phyloP scores from a whole-genome alignment of 2,113 vertebrate species.

The Gallinago undulata region DNA sequence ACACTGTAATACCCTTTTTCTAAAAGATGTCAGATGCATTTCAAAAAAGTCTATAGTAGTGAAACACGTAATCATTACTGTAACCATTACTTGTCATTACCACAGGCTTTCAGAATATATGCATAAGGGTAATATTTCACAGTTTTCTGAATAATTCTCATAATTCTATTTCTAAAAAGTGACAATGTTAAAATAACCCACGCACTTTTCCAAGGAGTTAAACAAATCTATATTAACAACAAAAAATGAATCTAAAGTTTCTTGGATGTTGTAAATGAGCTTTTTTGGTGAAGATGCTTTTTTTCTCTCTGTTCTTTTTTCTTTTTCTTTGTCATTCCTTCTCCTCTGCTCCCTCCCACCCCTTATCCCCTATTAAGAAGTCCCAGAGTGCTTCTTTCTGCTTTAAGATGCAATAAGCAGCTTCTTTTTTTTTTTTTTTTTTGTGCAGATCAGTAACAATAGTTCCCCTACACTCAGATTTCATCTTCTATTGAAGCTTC shows the following conservation, averaged over 20 bases:
- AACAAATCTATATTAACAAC: background rate
- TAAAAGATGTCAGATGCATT: background rate
- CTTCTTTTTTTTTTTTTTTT: background rate
- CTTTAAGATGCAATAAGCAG: background rate
- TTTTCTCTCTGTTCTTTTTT: background rate
- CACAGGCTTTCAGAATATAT: background rate
- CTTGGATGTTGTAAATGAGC: background rate
- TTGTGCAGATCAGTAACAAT: background rate
- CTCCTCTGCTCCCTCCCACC: background rate
- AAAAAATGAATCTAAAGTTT: background rate
- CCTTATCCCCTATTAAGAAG: too few species aligned
- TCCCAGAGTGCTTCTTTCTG: background rate
- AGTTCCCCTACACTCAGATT: background rate
- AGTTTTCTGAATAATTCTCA: background rate
- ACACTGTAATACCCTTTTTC: background rate
- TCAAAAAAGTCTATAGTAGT: background rate
- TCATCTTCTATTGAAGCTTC: background rate
- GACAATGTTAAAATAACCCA: background rate
- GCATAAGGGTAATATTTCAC: background rate
- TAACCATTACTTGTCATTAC: background rate
- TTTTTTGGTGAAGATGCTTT: background rate
- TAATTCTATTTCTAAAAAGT: background rate
- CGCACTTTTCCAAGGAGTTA: background rate
- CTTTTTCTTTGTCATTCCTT: background rate
- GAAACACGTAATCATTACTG: fast-evolving